Percentiles rank a stretch among this genome's conserved stretches.
Evolutionary conservation across 1,140 invertebrate genomes (phyloP).

Genomic region (Papilio aristodemus): DNA sequence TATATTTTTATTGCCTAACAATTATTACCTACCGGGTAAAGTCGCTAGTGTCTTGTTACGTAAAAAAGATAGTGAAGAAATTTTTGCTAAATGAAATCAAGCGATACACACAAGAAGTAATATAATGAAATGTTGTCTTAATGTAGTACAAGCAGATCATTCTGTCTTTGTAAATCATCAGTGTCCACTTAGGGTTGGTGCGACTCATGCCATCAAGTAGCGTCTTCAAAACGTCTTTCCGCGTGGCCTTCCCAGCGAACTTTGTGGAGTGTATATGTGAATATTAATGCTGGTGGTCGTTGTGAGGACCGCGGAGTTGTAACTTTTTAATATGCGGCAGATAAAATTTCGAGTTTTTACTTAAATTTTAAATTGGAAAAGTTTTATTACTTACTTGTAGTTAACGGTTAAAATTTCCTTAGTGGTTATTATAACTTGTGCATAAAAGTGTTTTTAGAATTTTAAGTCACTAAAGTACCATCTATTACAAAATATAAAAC

Average conservation of each 20-base stretch:
- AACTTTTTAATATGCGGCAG: slow-evolving; percentile 20
- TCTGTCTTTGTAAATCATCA: background rate
- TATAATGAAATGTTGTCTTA: too few relatives aligned
- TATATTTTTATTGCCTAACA: too few relatives aligned
- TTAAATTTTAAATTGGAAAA: slow-evolving; percentile 23
- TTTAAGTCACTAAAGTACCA: background rate
- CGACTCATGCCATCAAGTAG: background rate
- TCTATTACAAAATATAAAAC: background rate
- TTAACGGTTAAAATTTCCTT: slow-evolving; percentile 18
- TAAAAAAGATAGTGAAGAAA: too few relatives aligned
- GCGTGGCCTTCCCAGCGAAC: slow-evolving; percentile 1
- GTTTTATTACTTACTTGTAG: slow-evolving; percentile 21
- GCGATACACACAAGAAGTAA: too few relatives aligned
- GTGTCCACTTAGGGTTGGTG: background rate
- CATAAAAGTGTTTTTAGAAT: background rate
- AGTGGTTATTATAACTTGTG: slow-evolving; percentile 14
- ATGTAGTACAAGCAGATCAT: too few relatives aligned
- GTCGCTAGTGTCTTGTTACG: too few relatives aligned
- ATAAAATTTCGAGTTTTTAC: slow-evolving; percentile 18
- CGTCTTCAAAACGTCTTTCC: background rate
- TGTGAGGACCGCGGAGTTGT: background rate
- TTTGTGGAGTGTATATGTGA: slow-evolving; percentile 20
- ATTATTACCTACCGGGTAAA: too few relatives aligned
- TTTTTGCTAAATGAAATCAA: too few relatives aligned
- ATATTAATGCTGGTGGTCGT: slow-evolving; percentile 9